Conservation (phyloP, 2,888 invertebrate genomes). For the Linyphia triangularis region DNA sequence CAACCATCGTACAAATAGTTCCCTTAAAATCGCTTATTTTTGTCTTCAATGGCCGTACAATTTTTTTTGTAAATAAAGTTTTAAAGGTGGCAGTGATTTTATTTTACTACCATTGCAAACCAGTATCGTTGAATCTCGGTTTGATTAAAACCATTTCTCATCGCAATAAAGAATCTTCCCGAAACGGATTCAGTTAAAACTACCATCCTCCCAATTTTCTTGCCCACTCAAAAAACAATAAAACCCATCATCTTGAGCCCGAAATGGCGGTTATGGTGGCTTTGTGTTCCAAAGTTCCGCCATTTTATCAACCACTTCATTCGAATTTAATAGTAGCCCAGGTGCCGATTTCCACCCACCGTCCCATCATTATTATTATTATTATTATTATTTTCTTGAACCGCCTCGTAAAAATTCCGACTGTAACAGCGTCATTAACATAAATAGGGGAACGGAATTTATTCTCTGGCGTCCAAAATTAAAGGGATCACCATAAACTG, state of each 20-base stretch:
- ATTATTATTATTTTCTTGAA: slow-evolving; percentile 59
- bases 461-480: slow-evolving; percentile 41
- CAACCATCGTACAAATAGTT: too few species aligned
- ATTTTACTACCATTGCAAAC: neutral
- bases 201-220: neutral
- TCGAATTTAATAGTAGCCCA: slow-evolving; percentile 61
- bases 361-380: slow-evolving; percentile 7
- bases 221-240: slow-evolving; percentile 7
- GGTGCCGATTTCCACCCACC: slow-evolving; percentile 42
- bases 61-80: neutral
- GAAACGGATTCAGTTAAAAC: neutral
- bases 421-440: slow-evolving; percentile 56
- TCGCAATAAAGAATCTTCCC: neutral
- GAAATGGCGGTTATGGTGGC: slow-evolving; percentile 36
- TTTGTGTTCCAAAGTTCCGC: slow-evolving; percentile 18
- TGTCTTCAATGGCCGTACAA: too few species aligned
- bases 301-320: slow-evolving; percentile 57
- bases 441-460: slow-evolving; percentile 54
- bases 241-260: slow-evolving; percentile 14
- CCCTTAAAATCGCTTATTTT: too few species aligned
- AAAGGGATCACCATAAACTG: slow-evolving; percentile 59
- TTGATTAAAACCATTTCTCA: neutral
- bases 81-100: neutral
- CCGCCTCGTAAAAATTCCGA: slow-evolving; percentile 54
- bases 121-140: neutral